Evolutionary conservation across 2,113 vertebrate species (phyloP).

Genomic region (Apodemus speciosus): DNA sequence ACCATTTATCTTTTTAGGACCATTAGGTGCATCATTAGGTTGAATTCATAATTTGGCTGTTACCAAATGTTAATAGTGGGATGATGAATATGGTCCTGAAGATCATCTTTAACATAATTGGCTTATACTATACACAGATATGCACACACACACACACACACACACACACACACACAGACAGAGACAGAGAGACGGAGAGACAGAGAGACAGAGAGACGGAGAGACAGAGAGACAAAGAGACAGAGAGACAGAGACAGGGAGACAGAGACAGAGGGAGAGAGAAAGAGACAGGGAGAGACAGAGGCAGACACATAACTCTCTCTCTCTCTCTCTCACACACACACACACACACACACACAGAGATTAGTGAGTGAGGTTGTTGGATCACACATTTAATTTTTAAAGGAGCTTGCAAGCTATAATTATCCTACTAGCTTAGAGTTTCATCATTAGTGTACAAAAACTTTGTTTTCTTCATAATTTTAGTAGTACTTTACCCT

Average conservation of each 20-base stretch:
- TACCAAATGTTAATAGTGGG: background rate
- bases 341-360: background rate
- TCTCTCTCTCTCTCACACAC: too few relatives aligned
- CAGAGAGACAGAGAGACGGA: rapidly evolving
- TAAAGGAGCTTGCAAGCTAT: background rate
- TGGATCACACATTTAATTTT: background rate
- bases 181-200: background rate
- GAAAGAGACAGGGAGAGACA: background rate
- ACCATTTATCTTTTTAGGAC: background rate
- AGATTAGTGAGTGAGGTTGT: background rate
- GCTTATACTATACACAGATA: background rate
- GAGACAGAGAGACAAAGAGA: background rate
- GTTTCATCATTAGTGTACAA: background rate
- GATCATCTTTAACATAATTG: background rate
- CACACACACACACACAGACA: background rate
- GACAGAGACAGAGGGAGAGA: background rate
- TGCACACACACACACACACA: background rate
- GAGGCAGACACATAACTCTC: background rate
- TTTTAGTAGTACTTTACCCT: background rate
- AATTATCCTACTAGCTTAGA: background rate
- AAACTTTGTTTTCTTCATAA: background rate
- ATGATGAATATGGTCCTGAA: background rate
- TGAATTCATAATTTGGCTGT: background rate
- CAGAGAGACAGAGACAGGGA: background rate
- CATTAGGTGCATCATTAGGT: background rate